Base-by-base conservation (phyloP, 1,140 invertebrate species). In the Zaprionus ghesquierei region DNA sequence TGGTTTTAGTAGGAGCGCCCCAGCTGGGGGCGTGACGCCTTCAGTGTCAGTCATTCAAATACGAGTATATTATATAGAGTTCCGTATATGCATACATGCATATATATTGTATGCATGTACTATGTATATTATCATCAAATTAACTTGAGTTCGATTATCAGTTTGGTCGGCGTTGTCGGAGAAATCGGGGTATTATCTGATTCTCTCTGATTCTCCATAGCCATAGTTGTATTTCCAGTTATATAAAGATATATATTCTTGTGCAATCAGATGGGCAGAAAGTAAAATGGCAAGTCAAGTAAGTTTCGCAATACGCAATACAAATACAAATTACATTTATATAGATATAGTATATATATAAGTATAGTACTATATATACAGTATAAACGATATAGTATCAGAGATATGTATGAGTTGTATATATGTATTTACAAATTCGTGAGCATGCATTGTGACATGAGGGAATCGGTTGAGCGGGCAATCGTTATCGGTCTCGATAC, bases 181-280 rank as follows among this genome's bases (percentile, higher is more conserved):
- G 27, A 61, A 61, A 50, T 61, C 6, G 31, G 8, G 31, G 8
- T 53, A 53, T 61, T 20, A 51, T 63, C 69, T 63, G 22, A 51
- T 53, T 56, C 41, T 15, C 13, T 41, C n/a, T 41, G n/a, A 60
- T 74, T 69, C 46, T 38, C 53, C 25, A 33, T 62, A 12, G 74
- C 69, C 18, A 23, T 68, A 71, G 77, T 84, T 80, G 77, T 84
- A 77, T 85, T 72, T 79, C 41, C 71, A 79, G 64, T 41, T 18
- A 76, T 53, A 60, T 68, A 51, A 29, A 22, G 18, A 59, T 41
- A 31, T 27, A 65, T 63, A 63, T 62, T 73, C 65, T 69, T 64
- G 89, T 91, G 89, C 89, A 90, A 81, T 89, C 84, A 91, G 89
- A 89, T 91, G 89, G 89, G 89, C 89, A 91, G 89, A 91, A 90